phyloP scores from a whole-genome alignment of 2,888 invertebrate species.

The Diadromus collaris region DNA sequence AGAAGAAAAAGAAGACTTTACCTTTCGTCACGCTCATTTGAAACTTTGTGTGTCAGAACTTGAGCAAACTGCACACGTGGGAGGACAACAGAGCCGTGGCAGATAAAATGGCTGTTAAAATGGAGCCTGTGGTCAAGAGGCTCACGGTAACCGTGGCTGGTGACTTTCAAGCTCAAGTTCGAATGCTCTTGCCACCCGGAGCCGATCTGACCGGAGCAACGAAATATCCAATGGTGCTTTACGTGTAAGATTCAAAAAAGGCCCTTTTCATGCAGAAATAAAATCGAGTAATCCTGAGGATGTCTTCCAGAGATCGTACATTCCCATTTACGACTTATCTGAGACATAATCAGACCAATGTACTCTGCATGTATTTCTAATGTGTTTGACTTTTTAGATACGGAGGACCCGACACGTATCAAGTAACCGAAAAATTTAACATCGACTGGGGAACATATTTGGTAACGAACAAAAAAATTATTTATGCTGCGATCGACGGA shows the following conservation, averaged over 20 bases:
- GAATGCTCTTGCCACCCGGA: slow-evolving; percentile 88
- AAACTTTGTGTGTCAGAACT: slow-evolving; percentile 69
- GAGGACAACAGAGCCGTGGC: slow-evolving; percentile 84
- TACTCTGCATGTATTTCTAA: slow-evolving; percentile 10
- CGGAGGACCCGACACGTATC: slow-evolving; percentile 94
- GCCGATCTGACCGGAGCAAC: slow-evolving; percentile 85
- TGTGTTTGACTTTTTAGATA: slow-evolving; percentile 83
- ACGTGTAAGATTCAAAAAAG: slow-evolving; percentile 85
- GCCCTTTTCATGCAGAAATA: neutral
- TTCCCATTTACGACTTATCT: slow-evolving; percentile 20
- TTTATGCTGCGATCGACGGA: slow-evolving; percentile 95
- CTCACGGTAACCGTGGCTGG: slow-evolving; percentile 84
- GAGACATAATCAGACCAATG: slow-evolving; percentile 8
- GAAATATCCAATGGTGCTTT: slow-evolving; percentile 91
- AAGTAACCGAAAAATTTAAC: slow-evolving; percentile 91
- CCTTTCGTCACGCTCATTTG: neutral
- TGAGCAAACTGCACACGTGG: slow-evolving; percentile 82
- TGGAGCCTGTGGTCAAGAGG: slow-evolving; percentile 83
- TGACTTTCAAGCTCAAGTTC: slow-evolving; percentile 88
- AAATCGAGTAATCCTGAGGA: too few relatives aligned
- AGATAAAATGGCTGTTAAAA: slow-evolving; percentile 80
- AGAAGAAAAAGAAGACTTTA: neutral
- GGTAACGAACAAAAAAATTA: slow-evolving; percentile 90
- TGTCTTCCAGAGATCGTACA: too few relatives aligned
- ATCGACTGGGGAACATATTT: slow-evolving; percentile 95